Conservation (phyloP, 2,113 vertebrate genomes). For the Nicator chloris region DNA sequence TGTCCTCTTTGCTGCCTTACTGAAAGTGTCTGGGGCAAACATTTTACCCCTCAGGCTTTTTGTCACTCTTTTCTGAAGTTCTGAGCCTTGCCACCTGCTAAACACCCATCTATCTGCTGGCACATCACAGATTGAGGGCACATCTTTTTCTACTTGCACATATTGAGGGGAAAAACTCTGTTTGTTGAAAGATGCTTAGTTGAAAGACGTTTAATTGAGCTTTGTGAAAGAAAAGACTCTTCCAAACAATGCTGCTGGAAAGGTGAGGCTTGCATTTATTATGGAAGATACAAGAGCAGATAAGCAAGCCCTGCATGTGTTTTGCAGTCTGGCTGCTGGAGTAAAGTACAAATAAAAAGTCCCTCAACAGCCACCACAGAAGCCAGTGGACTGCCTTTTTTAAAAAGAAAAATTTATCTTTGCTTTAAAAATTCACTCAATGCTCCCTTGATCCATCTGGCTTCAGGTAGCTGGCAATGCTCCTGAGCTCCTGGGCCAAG, state of each 20-base stretch:
- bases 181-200: background rate
- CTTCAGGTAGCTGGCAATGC: background rate
- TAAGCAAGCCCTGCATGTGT: background rate
- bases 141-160: background rate
- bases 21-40: background rate
- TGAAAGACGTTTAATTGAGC: background rate
- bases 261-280: background rate
- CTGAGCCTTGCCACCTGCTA: background rate
- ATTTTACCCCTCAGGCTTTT: background rate
- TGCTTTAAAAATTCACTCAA: background rate
- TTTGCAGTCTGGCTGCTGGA: background rate
- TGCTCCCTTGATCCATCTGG: background rate
- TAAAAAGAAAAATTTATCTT: background rate
- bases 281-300: background rate
- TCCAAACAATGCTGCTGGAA: background rate
- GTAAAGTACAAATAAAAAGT: background rate
- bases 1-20: background rate
- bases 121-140: background rate
- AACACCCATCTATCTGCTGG: background rate
- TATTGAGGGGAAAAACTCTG: background rate
- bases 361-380: background rate
- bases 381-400: background rate
- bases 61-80: background rate
- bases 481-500: background rate
- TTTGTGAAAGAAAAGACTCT: background rate